phyloP scores from a whole-genome alignment of 2,888 invertebrate genomes.

The Lordiphosa andalusiaca region DNA sequence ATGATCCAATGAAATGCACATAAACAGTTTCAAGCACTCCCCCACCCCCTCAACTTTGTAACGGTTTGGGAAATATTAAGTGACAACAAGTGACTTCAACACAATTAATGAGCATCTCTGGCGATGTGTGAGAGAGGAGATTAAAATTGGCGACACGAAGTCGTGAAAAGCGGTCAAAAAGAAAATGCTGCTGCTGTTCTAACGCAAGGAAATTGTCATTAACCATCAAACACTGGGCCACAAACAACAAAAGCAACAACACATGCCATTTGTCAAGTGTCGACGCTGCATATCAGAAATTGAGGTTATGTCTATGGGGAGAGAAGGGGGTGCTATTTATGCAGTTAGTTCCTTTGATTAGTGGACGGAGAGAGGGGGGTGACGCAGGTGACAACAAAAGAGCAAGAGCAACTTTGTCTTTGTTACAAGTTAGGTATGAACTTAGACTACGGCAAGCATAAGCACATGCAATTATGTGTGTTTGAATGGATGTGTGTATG shows the following conservation, averaged over 20 bases:
- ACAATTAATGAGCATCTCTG: constrained; percentile 22
- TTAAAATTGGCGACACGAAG: constrained; percentile 30
- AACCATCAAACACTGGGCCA: constrained; percentile 14
- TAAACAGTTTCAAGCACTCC: too few relatives aligned
- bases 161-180: constrained; percentile 19
- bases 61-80: neutral
- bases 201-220: constrained; percentile 23
- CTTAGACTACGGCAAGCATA: constrained; percentile 4
- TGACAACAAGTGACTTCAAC: neutral
- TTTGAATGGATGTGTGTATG: constrained; percentile 10
- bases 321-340: neutral
- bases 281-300: constrained; percentile 9
- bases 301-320: constrained; percentile 9
- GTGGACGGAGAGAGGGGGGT: neutral
- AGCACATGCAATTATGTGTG: constrained; percentile 26
- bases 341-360: constrained; percentile 4
- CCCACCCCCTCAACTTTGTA: too few relatives aligned
- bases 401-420: constrained; percentile 32
- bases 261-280: constrained; percentile 10
- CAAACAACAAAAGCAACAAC: neutral
- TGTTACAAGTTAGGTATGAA: constrained; percentile 24
- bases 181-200: constrained; percentile 7
- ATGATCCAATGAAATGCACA: too few relatives aligned
- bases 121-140: constrained; percentile 1
- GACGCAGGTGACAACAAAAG: constrained; percentile 26